Conservation (phyloP, 2,797 vertebrate species). For the Chromobotia macracanthus region DNA sequence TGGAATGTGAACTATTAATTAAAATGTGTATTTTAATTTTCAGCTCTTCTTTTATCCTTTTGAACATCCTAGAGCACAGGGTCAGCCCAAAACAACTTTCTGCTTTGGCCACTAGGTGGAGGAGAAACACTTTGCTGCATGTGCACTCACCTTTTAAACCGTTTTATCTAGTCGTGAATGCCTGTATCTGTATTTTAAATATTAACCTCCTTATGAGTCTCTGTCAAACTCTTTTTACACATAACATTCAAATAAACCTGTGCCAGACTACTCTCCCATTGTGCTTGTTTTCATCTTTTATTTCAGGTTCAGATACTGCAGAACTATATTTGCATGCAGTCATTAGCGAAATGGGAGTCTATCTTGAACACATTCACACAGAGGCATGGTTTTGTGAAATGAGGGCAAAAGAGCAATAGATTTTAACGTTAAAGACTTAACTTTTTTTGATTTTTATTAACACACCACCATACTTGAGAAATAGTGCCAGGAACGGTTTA, state of each 20-base stretch:
- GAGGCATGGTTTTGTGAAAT: background rate
- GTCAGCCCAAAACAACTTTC: constrained; percentile 26
- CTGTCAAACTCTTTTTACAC: background rate
- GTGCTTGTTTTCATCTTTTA: background rate
- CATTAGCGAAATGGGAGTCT: constrained; percentile 22
- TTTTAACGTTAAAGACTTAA: constrained; percentile 5
- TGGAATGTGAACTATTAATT: constrained; percentile 18
- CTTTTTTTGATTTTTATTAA: constrained; percentile 3
- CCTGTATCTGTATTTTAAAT: background rate
- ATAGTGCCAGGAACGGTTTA: background rate
- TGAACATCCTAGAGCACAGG: background rate
- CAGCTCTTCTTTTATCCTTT: background rate
- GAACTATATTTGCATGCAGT: constrained; percentile 23
- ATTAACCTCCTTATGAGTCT: background rate
- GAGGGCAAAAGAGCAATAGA: background rate
- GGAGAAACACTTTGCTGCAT: constrained; percentile 54
- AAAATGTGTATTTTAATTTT: constrained; percentile 2
- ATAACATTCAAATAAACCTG: background rate
- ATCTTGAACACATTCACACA: constrained; percentile 5
- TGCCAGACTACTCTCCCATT: constrained; percentile 5
- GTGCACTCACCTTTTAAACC: background rate
- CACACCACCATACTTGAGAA: background rate
- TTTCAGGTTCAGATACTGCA: background rate
- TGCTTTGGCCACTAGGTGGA: constrained; percentile 71
- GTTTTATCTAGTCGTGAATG: background rate